These are phyloP conservation scores for Poeciliopsis turneri DNA, from an alignment of 2,797 vertebrate genomes.

Conservation along the genomic window DNA sequence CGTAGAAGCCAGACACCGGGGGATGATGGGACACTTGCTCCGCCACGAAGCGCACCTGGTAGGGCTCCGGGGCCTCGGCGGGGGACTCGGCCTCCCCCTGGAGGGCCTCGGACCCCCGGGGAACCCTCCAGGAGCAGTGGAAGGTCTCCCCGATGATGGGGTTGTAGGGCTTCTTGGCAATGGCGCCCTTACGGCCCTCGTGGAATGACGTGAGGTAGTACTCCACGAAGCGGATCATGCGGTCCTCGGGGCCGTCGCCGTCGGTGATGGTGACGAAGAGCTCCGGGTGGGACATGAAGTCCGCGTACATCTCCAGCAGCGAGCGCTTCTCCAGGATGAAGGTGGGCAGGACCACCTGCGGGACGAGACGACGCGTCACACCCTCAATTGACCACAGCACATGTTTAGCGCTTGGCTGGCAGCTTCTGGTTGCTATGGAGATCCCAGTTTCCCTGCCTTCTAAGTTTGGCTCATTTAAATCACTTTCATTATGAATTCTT, in stretches of 20 bases:
- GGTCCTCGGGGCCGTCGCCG: constrained; percentile 88
- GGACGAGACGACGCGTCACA: background rate
- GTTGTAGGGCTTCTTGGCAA: constrained; percentile 99
- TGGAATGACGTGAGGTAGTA: constrained; percentile 99
- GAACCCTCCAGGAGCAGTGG: constrained; percentile 96
- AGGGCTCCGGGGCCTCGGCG: constrained; percentile 74
- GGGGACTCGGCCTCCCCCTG: background rate
- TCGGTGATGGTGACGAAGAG: constrained; percentile 90
- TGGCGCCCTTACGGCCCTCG: constrained; percentile 95
- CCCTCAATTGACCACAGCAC: background rate
- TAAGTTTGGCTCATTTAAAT: background rate
- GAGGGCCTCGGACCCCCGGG: constrained; percentile 56
- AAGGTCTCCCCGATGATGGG: constrained; percentile 98
- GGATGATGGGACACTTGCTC: constrained; percentile 99
- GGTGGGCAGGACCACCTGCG: constrained; percentile 95
- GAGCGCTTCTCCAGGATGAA: constrained; percentile 99
- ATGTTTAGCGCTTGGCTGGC: background rate
- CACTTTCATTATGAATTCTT: background rate
- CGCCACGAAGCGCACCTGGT: constrained; percentile 91
- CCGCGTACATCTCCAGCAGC: constrained; percentile 97
- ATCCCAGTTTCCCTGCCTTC: background rate
- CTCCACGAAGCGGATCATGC: constrained; percentile 96
- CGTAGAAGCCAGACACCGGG: constrained; percentile 97
- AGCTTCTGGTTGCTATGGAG: background rate
- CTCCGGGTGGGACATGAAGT: constrained; percentile 98